Conservation (phyloP, 2,888 invertebrate species). For the Malthinus flaveolus region DNA sequence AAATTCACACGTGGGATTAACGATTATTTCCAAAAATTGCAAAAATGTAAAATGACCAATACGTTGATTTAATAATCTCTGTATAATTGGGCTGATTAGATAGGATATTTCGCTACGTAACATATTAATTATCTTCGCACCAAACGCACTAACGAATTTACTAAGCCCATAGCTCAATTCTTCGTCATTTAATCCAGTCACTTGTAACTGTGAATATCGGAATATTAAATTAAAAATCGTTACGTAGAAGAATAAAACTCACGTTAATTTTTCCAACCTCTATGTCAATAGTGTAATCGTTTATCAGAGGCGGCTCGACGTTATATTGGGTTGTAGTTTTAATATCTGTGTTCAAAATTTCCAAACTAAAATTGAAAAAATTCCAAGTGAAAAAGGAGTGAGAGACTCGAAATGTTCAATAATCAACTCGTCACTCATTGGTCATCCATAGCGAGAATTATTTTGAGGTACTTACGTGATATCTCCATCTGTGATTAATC, state of each 20-base stretch:
- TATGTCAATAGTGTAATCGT: neutral
- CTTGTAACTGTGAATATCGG: neutral
- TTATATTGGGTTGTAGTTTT: neutral
- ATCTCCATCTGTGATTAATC: conserved; percentile 2
- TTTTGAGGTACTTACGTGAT: conserved; percentile 8
- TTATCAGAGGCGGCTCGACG: conserved; percentile 8
- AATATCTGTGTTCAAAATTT: neutral
- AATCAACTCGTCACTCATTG: too few species aligned
- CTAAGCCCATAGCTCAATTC: conserved; percentile 10
- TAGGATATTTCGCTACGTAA: conserved; percentile 4
- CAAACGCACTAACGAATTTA: neutral
- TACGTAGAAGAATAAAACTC: neutral
- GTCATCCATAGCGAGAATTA: too few species aligned
- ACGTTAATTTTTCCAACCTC: neutral
- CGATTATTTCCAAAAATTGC: neutral
- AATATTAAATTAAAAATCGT: neutral
- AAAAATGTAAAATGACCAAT: conserved; percentile 2
- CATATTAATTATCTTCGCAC: neutral
- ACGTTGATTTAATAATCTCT: conserved; percentile 7
- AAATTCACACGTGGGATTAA: neutral
- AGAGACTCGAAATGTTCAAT: too few species aligned
- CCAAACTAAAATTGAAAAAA: neutral
- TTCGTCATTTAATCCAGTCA: conserved; percentile 10
- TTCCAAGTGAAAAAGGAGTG: too few species aligned
- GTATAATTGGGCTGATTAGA: conserved; percentile 14